Evolutionary conservation across 2,113 vertebrate genomes (phyloP).

Genomic region (Myrmecobius fasciatus): DNA sequence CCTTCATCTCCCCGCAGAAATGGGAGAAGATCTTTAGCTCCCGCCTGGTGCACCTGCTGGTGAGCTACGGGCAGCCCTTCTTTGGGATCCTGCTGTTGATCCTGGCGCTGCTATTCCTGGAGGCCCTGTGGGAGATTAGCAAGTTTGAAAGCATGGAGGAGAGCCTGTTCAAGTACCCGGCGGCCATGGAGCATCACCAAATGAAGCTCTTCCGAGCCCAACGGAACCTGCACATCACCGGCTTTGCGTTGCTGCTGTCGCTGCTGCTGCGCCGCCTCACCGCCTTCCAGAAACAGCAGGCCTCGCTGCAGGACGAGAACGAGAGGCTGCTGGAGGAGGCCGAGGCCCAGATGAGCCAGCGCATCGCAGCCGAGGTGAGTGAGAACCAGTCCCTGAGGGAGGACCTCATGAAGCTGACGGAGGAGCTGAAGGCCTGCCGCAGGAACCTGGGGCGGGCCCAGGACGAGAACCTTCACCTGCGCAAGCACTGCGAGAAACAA

Average conservation of each 20-base stretch:
- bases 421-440: background rate
- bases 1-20: constrained; percentile 78
- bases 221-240: background rate
- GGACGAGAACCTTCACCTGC: background rate
- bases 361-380: background rate
- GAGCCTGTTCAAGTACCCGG: background rate
- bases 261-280: background rate
- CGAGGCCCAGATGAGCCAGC: too few species aligned
- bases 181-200: background rate
- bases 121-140: background rate
- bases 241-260: background rate
- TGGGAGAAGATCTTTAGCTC: constrained; percentile 94
- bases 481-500: background rate
- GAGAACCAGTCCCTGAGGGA: background rate
- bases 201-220: background rate
- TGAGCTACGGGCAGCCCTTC: constrained; percentile 91
- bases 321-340: background rate
- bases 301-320: background rate
- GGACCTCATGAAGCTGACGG: background rate
- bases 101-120: constrained; percentile 90
- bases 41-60: constrained; percentile 86
- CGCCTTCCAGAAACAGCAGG: background rate
- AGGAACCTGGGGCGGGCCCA: background rate
- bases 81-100: constrained; percentile 93
- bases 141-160: background rate